These are phyloP conservation scores for Danio jaintianensis DNA, from an alignment of 2,797 vertebrate genomes.

Conservation along the genomic window DNA sequence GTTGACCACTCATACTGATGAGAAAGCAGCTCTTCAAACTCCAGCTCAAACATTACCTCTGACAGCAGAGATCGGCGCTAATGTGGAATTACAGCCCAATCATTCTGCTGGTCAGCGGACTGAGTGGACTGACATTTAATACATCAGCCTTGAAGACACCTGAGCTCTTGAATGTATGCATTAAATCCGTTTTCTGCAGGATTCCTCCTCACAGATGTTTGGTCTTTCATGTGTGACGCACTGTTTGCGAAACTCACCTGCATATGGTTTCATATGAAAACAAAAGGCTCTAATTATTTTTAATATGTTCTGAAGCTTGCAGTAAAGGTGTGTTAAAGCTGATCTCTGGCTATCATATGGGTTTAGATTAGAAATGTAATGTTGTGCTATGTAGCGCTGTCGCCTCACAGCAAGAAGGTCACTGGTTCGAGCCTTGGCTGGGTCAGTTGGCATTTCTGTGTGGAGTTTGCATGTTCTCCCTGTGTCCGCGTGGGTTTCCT, in stretches of 20 bases:
- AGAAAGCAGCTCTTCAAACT: constrained; percentile 15
- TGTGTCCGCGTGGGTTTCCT: too few species aligned
- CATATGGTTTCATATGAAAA: constrained; percentile 8
- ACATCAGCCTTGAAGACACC: constrained; percentile 1
- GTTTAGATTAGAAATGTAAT: not conserved
- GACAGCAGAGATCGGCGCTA: not conserved
- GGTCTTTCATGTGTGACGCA: constrained; percentile 35
- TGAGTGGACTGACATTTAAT: constrained; percentile 29
- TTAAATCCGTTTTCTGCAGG: constrained; percentile 20
- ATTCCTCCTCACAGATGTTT: constrained; percentile 35
- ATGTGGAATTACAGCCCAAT: not conserved
- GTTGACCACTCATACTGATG: constrained; percentile 33
- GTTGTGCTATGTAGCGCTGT: too few species aligned
- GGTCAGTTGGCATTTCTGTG: too few species aligned
- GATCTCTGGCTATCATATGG: constrained; percentile 1
- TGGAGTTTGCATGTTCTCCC: too few species aligned
- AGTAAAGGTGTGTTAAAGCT: not conserved
- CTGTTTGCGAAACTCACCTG: constrained; percentile 61
- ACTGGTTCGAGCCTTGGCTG: too few species aligned
- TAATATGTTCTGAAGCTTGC: constrained; percentile 10
- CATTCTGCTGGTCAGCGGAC: constrained; percentile 2
- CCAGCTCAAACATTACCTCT: constrained; percentile 12
- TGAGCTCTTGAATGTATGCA: not conserved
- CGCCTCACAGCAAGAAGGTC: too few species aligned
- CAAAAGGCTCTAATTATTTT: constrained; percentile 6